Conservation (phyloP, 2,888 invertebrate genomes). For the Bellardia pandia region DNA sequence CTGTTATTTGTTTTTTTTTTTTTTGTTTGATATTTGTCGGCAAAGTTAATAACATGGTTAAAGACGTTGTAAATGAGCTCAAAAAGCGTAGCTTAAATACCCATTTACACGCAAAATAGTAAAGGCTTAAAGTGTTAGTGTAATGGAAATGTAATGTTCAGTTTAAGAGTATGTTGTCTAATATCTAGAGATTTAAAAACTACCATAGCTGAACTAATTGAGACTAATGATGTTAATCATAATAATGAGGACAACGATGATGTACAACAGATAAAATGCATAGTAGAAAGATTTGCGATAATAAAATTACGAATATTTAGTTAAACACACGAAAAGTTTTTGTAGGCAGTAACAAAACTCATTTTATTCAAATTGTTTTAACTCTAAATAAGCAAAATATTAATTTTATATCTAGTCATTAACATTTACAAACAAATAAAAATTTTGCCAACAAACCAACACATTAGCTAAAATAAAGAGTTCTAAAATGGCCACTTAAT, state of each 20-base stretch:
- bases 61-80: conserved; percentile 68
- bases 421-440: too few relatives aligned
- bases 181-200: conserved; percentile 5
- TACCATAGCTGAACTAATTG: conserved; percentile 67
- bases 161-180: background rate
- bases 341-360: background rate
- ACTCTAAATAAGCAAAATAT: too few relatives aligned
- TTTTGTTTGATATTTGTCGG: conserved; percentile 6
- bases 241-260: background rate
- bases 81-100: conserved; percentile 63
- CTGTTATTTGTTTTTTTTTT: background rate
- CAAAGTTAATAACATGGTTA: conserved; percentile 61
- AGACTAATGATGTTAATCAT: conserved; percentile 39
- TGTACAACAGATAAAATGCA: background rate
- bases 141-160: conserved; percentile 20
- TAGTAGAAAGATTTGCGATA: conserved; percentile 12
- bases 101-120: conserved; percentile 67
- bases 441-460: background rate
- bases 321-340: conserved; percentile 13
- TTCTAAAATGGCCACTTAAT: background rate
- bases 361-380: too few relatives aligned
- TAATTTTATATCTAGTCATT: background rate
- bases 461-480: background rate
- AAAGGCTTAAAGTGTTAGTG: background rate
- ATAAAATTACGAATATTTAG: background rate